Conservation (phyloP, 2,113 vertebrate genomes). For the Misgurnus anguillicaudatus region DNA sequence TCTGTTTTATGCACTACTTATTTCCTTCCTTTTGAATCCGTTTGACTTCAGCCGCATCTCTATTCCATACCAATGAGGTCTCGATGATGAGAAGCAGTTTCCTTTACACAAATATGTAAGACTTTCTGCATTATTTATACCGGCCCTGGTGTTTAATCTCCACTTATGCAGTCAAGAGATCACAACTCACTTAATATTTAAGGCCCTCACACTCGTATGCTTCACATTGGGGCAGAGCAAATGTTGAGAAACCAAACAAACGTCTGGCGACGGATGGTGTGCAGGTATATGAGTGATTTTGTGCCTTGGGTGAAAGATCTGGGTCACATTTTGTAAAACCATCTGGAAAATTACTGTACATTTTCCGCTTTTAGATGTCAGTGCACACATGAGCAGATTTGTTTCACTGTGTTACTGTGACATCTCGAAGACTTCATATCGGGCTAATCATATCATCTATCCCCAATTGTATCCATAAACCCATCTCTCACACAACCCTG, state of each 20-base stretch:
- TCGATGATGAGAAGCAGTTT: constrained; percentile 56
- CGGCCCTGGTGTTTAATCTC: constrained; percentile 58
- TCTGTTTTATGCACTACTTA: constrained; percentile 51
- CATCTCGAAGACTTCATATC: no score
- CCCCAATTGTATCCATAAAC: no score
- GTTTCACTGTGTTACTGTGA: no score
- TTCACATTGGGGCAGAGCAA: constrained; percentile 36
- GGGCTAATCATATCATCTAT: no score
- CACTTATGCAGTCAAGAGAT: constrained; percentile 58
- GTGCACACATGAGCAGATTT: constrained; percentile 5
- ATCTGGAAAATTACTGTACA: constrained; percentile 45
- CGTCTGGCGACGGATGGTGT: background rate
- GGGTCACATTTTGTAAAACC: constrained; percentile 49
- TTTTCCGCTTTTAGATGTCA: constrained; percentile 54
- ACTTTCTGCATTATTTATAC: constrained; percentile 67
- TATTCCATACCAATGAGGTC: constrained; percentile 58
- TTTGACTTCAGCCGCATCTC: constrained; percentile 55
- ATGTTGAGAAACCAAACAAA: constrained; percentile 29
- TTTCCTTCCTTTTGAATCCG: constrained; percentile 56
- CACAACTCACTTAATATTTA: constrained; percentile 66
- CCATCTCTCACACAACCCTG: no score
- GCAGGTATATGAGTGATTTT: background rate
- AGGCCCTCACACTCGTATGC: constrained; percentile 43
- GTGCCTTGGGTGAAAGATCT: constrained; percentile 22
- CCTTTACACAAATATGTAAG: constrained; percentile 48